Evolutionary conservation across 1,140 invertebrate genomes (phyloP).

Genomic region (Elysia chlorotica): DNA sequence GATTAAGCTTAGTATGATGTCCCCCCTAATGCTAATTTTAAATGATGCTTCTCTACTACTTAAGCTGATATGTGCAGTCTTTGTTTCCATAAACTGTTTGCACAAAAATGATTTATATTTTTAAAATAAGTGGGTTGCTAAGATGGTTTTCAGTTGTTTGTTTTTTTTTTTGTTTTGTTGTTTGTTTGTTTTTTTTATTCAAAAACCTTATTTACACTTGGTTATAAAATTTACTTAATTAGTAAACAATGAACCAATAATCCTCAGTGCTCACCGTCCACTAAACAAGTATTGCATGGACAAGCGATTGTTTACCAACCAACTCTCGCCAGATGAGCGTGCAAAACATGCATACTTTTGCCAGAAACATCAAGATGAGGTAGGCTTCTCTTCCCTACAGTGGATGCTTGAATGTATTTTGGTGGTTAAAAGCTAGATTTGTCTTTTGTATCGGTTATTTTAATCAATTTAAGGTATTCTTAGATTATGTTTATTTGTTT

Average conservation of each 20-base stretch:
- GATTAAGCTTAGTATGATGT: no score
- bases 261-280: conserved; percentile 40
- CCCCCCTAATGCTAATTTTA: no score
- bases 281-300: conserved; percentile 55
- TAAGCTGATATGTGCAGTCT: no score
- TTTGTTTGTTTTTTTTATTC: neutral
- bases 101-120: no score
- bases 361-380: conserved; percentile 57
- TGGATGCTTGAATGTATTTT: no score
- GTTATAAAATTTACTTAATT: neutral
- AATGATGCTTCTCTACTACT: no score
- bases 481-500: no score
- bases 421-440: no score
- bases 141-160: neutral
- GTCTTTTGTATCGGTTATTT: no score
- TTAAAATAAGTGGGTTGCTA: no score
- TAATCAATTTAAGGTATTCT: no score
- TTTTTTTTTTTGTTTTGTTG: neutral
- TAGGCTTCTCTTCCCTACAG: conserved; percentile 25
- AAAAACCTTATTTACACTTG: neutral
- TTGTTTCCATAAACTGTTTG: no score
- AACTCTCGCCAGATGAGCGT: conserved; percentile 55
- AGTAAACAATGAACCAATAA: neutral
- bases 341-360: conserved; percentile 60
- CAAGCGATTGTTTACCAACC: conserved; percentile 49